These are phyloP conservation scores for Metopia argyrocephala DNA, from an alignment of 2,888 invertebrate species.

Conservation along the genomic window DNA sequence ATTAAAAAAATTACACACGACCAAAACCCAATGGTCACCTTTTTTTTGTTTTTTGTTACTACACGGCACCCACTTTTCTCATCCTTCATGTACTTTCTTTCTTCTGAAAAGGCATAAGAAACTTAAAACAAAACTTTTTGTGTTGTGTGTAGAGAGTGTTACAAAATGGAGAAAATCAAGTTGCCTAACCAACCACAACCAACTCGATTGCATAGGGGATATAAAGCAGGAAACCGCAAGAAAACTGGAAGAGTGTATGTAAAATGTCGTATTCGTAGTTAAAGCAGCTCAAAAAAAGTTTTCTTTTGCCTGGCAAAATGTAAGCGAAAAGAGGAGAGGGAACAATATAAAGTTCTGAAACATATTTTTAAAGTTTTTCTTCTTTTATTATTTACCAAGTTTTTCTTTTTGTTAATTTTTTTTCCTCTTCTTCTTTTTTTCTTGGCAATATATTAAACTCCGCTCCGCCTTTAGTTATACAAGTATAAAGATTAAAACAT, in stretches of 20 bases:
- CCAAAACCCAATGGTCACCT: not conserved
- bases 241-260: not conserved
- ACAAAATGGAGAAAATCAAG: conserved; percentile 56
- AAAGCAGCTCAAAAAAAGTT: conserved; percentile 53
- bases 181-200: not conserved
- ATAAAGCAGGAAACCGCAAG: not conserved
- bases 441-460: conserved; percentile 32
- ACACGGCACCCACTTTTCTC: not conserved
- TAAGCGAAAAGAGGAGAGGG: conserved; percentile 18
- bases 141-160: conserved; percentile 44
- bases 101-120: not conserved
- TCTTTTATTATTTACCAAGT: conserved; percentile 34
- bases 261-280: conserved; percentile 5
- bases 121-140: conserved; percentile 19
- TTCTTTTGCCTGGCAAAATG: conserved; percentile 10
- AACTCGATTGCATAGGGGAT: not conserved
- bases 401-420: no score
- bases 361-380: conserved; percentile 58
- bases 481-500: not conserved
- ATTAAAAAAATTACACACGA: no score
- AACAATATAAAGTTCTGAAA: conserved; percentile 59
- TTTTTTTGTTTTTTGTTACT: not conserved
- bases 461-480: conserved; percentile 18
- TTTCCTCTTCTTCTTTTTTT: conserved; percentile 33
- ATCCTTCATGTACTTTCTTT: not conserved